Base-by-base conservation (phyloP, 2,888 invertebrate species). In the Pediacus dermestoides region DNA sequence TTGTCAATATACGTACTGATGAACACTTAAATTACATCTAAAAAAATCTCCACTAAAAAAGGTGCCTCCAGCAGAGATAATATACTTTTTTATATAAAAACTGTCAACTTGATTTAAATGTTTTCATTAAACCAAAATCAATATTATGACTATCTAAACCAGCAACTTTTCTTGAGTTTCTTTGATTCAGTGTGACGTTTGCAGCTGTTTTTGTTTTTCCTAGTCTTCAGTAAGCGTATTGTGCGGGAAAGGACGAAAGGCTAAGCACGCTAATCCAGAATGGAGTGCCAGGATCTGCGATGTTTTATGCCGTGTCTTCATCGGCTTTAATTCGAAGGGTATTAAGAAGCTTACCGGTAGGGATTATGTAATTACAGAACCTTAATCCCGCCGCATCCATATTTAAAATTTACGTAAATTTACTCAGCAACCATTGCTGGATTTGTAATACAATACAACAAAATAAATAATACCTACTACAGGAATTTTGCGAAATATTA, bases 311-410 rank as follows among this genome's bases (percentile, higher is more conserved):
- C 54, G 57, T 53, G 59, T 63, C 61, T 61, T 61, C 61, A 58
- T 58, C 58, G 61, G 58, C 60, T 58, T 60, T 63, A 63, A 63
- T 63, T 61, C 62, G 53, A 54, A 28, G 50, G 59, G 61, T 51
- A 61, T 63, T 61, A 62, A 53, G 50, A 44, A 58, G 60, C 55
- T 64, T 64, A 64, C 60, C 59, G 57, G 50, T 48, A 42, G 43
- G 64, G 63, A 64, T 64, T 64, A 63, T 61, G 59, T 62, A 58
- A 61, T 63, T 63, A 62, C 57, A 44, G 50, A 48, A 50, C 55
- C 53, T 48, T 54, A 60, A 55, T 59, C 58, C 61, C 37, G 53
- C 59, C 56, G 48, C 61, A 55, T 57, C 55, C 60, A 62, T 55
- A 53, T 62, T 61, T 63, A 59, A 61, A 61, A 62, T 59, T 60